Evolutionary conservation across 2,888 invertebrate species (phyloP), one percentile per base, ranked within the genome.

Genomic region (Chloroclystis v-ata): DNA sequence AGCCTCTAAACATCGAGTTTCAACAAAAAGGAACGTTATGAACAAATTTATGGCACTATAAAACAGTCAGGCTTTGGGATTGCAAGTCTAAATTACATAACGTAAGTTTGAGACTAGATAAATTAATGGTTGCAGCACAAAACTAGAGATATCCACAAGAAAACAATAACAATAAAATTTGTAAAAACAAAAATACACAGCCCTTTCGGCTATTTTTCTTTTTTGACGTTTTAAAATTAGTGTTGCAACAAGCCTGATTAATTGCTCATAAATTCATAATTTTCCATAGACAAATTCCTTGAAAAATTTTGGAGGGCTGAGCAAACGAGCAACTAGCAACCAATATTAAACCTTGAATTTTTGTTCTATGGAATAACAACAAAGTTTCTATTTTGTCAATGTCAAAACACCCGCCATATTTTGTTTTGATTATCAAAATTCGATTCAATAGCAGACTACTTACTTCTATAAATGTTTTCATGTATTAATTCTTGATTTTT

Each of bases 151-250:
- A 64, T 59, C 69, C 66, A 68, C 67, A 78, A 72, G 76, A 68
- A 73, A 73, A 72, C 66, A 77, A 82, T 77, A 82, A 83, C 76
- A 82, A 72, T 82, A 80, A 78, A 81, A 84, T 78, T 73, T 47
- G 43, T 46, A 50, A 80, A 85, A 68, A 83, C 75, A 72, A 75
- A 82, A 65, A 64, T 59, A 65, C 55, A 63, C 53, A 60, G 78
- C 79, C 82, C 75, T 73, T 80, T 78, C 82, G 82, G 82, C 80
- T 47, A 50, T 46, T 81, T 83, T 65, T 63, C 71, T 77, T 67
- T 79, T 82, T 85, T 86, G 86, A 86, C 86, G 75, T 84, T 83
- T 83, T 74, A 75, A 16, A 78, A 80, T 78, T 72, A 78, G 85
- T 83, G 85, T 84, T 85, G 83, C 83, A 78, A 78, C 77, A 64